Evolutionary conservation across 2,113 vertebrate species (phyloP), one percentile per base, ranked within the genome.

Genomic region (Cheirogaleus medius): DNA sequence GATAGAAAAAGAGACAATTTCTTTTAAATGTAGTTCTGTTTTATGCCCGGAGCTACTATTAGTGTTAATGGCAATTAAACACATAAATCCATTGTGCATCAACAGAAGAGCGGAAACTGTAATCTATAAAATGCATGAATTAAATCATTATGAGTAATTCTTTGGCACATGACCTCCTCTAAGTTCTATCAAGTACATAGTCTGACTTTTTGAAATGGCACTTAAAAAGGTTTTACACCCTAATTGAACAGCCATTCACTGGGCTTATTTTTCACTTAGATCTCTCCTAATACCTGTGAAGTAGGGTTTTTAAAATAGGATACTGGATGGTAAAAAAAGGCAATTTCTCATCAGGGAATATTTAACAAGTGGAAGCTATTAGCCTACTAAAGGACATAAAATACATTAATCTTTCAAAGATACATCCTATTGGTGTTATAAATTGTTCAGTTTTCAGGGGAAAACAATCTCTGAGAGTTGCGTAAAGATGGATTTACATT

Each of bases 321-420:
- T n/a, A 52, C 20, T 90, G 44, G 21, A 37, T 44, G 85, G n/a
- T 91, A 98, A 97, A 95, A 54, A 58, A 90, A 15, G 95, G 49
- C 90, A 87, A 97, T 95, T 97, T 96, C 90, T 97, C 95, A 95
- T 39, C 58, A 81, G 94, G 66, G 82, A 96, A 52, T 93, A 97
- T 89, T 95, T 98, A 98, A 97, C 93, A 97, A 98, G 74, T 74
- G 87, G 52, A 97, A 98, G 97, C 60, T 95, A 94, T 95, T 96
- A 97, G 92, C 44, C 74, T 92, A 96, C 80, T 86, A 54, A 96
- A 95, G 15, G 25, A 96, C 44, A 94, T 71, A 97, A 98, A 96
- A 96, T 90, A 97, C 37, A 97, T 82, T 97, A 97, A 97, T 97
- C 74, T 96, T 96, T 89, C 74, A 96, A 93, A 95, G 52, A 87